phyloP scores from a whole-genome alignment of 2,113 vertebrate species.

The Sus scrofa region T2T-Sscrofa CM000817.6:169149001-169149500 shows the following conservation, averaged over 20 bases:
- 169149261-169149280: not conserved
- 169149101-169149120: slow-evolving; percentile 17
- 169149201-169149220: not conserved
- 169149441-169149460: too few species aligned
- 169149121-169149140: not conserved
- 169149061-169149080: not conserved
- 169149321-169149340: not conserved
- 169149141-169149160: not conserved
- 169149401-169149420: not conserved
- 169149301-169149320: slow-evolving; percentile 17
- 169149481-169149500: too few species aligned
- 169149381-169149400: not conserved
- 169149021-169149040: too few species aligned
- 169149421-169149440: too few species aligned
- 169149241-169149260: not conserved
- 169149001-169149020: too few species aligned
- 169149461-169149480: too few species aligned
- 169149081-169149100: slow-evolving; percentile 50
- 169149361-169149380: not conserved
- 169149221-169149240: not conserved
- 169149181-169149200: not conserved
- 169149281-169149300: slow-evolving; percentile 16
- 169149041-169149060: too few species aligned
- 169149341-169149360: not conserved
- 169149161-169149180: not conserved